A percentile compares a stretch with the other conserved stretches of the same genome.
phyloP scores from a whole-genome alignment of 2,797 vertebrate species.

The Rhabdomys pumilio region DNA sequence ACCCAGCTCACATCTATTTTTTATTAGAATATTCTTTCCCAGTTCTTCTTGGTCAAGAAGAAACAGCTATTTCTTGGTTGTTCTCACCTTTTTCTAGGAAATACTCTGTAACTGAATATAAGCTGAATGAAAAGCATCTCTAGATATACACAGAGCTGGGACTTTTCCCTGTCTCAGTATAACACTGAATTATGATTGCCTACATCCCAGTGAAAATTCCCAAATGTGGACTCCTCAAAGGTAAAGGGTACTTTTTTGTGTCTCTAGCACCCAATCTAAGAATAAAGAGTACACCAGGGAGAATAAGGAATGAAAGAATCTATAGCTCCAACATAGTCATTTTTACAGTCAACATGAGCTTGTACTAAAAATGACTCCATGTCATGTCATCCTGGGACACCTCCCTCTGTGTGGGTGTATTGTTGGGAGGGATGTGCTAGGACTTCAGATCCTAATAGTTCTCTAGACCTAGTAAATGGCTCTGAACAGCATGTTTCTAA shows the following conservation, averaged over 20 bases:
- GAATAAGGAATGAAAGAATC: slow-evolving; percentile 53
- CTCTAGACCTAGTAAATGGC: slow-evolving; percentile 13
- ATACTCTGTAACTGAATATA: slow-evolving; percentile 21
- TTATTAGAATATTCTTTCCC: slow-evolving; percentile 38
- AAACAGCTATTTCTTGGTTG: slow-evolving; percentile 40
- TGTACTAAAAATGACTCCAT: slow-evolving; percentile 27
- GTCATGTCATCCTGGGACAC: not conserved
- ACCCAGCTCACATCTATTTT: not conserved
- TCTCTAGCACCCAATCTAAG: slow-evolving; percentile 26
- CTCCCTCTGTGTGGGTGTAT: not conserved
- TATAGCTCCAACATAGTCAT: slow-evolving; percentile 25
- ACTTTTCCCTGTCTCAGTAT: not conserved
- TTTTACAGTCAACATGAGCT: slow-evolving; percentile 41
- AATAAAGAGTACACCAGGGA: slow-evolving; percentile 27
- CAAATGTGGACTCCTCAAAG: not conserved
- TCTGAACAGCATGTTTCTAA: slow-evolving; percentile 31
- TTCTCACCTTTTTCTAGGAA: slow-evolving; percentile 57
- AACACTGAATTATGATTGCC: not conserved
- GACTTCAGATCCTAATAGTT: not conserved
- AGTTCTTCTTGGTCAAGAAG: slow-evolving; percentile 25
- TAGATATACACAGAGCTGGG: not conserved
- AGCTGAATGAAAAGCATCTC: slow-evolving; percentile 53
- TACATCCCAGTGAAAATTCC: slow-evolving; percentile 42
- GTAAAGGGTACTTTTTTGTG: not conserved
- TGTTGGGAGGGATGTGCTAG: not conserved